phyloP scores from a whole-genome alignment of 2,888 invertebrate genomes.

The Dynastes grantii region DNA sequence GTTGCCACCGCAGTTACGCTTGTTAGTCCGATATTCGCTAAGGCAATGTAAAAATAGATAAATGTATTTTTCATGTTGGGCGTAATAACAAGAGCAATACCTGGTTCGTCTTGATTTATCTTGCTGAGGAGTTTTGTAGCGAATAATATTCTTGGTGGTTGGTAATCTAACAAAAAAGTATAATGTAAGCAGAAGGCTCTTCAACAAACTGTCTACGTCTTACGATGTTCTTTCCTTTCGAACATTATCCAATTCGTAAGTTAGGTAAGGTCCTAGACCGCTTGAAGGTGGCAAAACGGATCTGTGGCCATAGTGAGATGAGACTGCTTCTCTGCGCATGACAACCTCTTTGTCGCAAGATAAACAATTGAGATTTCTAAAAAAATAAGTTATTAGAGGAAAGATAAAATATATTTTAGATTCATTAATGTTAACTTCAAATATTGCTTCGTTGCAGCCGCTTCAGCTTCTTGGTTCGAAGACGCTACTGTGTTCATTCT shows the following conservation, averaged over 20 bases:
- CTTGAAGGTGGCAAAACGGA: constrained; percentile 74
- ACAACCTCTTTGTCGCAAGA: constrained; percentile 84
- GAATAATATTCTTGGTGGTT: constrained; percentile 65
- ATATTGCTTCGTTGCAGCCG: constrained; percentile 81
- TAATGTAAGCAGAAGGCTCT: not conserved
- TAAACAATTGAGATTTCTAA: constrained; percentile 82
- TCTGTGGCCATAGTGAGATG: constrained; percentile 70
- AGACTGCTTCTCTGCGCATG: constrained; percentile 76
- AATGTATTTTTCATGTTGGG: not conserved
- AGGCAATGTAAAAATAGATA: not conserved
- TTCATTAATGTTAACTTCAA: constrained; percentile 70
- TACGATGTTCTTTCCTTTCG: constrained; percentile 72
- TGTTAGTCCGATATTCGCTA: constrained; percentile 74
- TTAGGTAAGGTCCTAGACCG: constrained; percentile 81
- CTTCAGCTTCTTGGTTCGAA: constrained; percentile 77
- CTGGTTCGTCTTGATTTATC: constrained; percentile 49
- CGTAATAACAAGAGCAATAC: constrained; percentile 9
- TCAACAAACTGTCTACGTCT: constrained; percentile 21
- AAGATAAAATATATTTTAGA: too few relatives aligned
- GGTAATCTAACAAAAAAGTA: constrained; percentile 62
- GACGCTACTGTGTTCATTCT: constrained; percentile 76
- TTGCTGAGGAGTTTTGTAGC: constrained; percentile 62
- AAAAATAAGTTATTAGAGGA: too few relatives aligned
- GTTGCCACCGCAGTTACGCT: constrained; percentile 85
- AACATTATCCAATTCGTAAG: constrained; percentile 79